Percentiles rank a stretch among this genome's conserved stretches.
Evolutionary conservation across 2,113 vertebrate genomes (phyloP).

Genomic region (Xenopus borealis): DNA sequence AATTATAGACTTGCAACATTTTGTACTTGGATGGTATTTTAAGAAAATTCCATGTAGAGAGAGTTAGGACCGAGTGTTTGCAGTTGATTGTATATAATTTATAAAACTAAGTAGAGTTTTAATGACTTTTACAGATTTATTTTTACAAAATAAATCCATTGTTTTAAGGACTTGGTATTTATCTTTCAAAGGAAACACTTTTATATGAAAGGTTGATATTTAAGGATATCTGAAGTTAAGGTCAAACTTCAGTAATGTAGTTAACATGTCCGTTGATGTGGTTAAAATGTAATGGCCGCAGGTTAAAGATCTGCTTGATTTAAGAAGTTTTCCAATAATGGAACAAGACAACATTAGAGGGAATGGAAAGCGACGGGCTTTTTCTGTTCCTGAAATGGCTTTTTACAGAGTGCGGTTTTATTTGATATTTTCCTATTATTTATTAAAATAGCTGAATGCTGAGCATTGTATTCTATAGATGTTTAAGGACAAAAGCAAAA

Average conservation of each 20-base stretch:
- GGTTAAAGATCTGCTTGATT: constrained; percentile 5
- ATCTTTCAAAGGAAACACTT: constrained; percentile 64
- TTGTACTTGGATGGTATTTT: not conserved
- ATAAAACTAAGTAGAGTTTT: not conserved
- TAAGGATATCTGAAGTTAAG: constrained; percentile 60
- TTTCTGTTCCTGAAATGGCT: constrained; percentile 18
- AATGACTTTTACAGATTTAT: constrained; percentile 60
- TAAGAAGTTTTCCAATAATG: not conserved
- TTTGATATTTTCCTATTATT: not conserved
- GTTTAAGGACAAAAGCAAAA: constrained; percentile 54
- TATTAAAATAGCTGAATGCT: not conserved
- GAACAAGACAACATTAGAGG: constrained; percentile 20
- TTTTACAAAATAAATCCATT: constrained; percentile 69
- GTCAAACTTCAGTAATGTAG: constrained; percentile 55
- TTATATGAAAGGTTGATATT: constrained; percentile 60
- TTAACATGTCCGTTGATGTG: constrained; percentile 52
- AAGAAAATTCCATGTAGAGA: not conserved
- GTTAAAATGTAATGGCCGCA: constrained; percentile 7
- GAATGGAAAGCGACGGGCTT: not conserved
- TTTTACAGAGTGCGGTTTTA: not conserved
- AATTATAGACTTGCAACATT: not conserved
- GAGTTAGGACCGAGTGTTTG: too few species aligned
- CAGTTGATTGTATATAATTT: not conserved
- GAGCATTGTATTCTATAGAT: not conserved
- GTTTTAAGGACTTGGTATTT: constrained; percentile 66